Conservation (phyloP, 2,888 invertebrate species). For the Nowickia ferox region DNA sequence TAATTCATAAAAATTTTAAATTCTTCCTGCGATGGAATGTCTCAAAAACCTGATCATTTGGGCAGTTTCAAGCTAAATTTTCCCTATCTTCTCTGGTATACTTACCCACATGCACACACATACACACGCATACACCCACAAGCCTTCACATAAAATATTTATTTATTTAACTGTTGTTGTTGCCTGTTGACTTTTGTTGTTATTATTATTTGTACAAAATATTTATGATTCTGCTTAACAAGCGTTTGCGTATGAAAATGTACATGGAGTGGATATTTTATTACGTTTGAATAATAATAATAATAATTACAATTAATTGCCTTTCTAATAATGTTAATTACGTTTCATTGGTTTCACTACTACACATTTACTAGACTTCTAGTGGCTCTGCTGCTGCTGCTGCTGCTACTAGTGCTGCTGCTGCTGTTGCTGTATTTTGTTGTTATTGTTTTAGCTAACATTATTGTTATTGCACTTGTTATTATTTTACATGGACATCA, state of each 20-base stretch:
- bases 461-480: slow-evolving; percentile 29
- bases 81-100: too few species aligned
- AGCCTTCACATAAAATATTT: background rate
- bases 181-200: slow-evolving; percentile 16
- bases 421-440: background rate
- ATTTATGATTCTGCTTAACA: slow-evolving; percentile 20
- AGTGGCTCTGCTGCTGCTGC: background rate
- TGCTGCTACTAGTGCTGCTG: background rate
- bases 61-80: too few species aligned
- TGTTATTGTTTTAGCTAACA: slow-evolving; percentile 1
- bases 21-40: too few species aligned
- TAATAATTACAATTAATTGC: slow-evolving; percentile 67
- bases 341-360: slow-evolving; percentile 48
- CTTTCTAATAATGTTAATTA: slow-evolving; percentile 66
- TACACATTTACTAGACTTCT: too few species aligned
- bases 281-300: slow-evolving; percentile 54
- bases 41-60: too few species aligned
- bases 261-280: slow-evolving; percentile 33
- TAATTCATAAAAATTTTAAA: too few species aligned
- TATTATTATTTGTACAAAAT: slow-evolving; percentile 36
- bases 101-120: background rate
- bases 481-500: slow-evolving; percentile 18
- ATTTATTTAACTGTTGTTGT: slow-evolving; percentile 11
- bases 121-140: background rate
- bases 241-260: background rate